phyloP scores from a whole-genome alignment of 2,797 vertebrate genomes.

The Anolis apletophallus region DNA sequence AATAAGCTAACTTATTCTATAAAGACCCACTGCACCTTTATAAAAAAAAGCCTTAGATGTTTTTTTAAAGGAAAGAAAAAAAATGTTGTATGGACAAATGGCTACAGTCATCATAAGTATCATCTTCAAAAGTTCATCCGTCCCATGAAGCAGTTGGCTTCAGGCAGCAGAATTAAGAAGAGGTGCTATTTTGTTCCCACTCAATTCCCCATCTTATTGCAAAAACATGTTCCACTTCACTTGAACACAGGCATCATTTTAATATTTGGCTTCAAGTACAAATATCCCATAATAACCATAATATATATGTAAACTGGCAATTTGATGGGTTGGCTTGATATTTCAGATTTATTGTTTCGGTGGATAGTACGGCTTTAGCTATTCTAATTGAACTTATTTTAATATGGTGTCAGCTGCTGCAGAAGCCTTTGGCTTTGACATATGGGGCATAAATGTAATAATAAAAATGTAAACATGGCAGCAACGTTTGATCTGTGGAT shows the following conservation, averaged over 20 bases:
- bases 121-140: background rate
- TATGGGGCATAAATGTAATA: background rate
- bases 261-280: slow-evolving; percentile 11
- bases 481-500: background rate
- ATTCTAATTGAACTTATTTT: background rate
- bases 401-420: background rate
- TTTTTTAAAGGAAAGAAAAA: background rate
- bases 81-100: background rate
- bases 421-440: background rate
- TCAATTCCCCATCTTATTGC: slow-evolving; percentile 6
- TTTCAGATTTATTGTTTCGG: slow-evolving; percentile 11
- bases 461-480: background rate
- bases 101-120: background rate
- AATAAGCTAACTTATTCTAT: background rate
- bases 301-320: background rate
- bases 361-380: background rate
- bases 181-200: background rate
- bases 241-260: background rate
- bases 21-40: background rate
- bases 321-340: background rate
- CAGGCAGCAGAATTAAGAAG: slow-evolving; percentile 9
- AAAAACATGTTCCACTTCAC: slow-evolving; percentile 6
- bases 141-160: slow-evolving; percentile 3
- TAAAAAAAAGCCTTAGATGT: background rate
- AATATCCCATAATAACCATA: background rate